Percentiles rank a stretch among this genome's conserved stretches.
Evolutionary conservation across 2,888 invertebrate species (phyloP).

Genomic region (Drosophila rubida): DNA sequence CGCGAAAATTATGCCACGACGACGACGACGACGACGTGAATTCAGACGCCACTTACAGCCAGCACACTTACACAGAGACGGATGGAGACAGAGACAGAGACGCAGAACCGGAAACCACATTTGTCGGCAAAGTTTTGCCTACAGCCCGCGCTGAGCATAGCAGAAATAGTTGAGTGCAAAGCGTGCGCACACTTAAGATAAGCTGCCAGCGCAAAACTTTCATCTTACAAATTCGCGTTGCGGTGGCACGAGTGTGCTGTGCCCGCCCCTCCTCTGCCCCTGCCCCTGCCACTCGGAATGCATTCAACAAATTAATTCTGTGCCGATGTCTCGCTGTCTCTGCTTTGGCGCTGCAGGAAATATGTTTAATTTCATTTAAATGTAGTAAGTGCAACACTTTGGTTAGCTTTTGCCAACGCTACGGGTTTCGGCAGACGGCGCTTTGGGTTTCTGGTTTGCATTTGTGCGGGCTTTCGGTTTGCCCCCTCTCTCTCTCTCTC

Average conservation of each 20-base stretch:
- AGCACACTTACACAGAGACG: conserved; percentile 21
- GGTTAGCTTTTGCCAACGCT: conserved; percentile 61
- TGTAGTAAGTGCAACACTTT: conserved; percentile 77
- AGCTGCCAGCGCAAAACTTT: conserved; percentile 75
- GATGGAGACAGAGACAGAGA: conserved; percentile 2
- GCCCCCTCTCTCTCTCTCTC: not conserved
- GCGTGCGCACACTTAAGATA: conserved; percentile 78
- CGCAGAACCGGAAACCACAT: conserved; percentile 57
- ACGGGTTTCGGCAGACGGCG: conserved; percentile 2
- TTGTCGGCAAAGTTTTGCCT: conserved; percentile 67
- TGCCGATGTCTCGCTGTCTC: conserved; percentile 40
- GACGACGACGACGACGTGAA: too few relatives aligned
- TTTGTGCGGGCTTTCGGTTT: conserved; percentile 28
- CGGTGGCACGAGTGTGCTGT: not conserved
- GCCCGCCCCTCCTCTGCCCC: not conserved
- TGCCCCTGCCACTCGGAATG: conserved; percentile 25
- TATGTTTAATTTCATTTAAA: conserved; percentile 78
- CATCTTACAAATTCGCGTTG: conserved; percentile 77
- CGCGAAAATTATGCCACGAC: conserved; percentile 77
- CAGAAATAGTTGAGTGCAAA: conserved; percentile 76
- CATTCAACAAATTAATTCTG: conserved; percentile 77
- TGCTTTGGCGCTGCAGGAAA: conserved; percentile 71
- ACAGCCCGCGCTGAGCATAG: conserved; percentile 23
- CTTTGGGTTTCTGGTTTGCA: conserved; percentile 27
- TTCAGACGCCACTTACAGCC: conserved; percentile 76